These are phyloP conservation scores for Phataginus tricuspis DNA, from an alignment of 2,797 vertebrate species.

Conservation along the genomic window DNA sequence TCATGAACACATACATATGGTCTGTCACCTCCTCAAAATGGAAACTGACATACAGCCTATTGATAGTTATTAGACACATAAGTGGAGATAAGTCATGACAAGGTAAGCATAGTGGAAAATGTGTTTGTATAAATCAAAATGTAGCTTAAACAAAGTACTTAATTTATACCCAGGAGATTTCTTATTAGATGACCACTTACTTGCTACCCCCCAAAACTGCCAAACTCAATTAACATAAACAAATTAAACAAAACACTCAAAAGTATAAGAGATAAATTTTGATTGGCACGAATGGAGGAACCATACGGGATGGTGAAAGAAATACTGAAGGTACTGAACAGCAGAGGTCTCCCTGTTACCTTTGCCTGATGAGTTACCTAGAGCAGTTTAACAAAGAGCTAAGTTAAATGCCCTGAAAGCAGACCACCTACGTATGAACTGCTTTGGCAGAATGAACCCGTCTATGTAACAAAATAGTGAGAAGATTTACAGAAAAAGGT, in stretches of 20 bases:
- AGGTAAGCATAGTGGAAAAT: constrained; percentile 87
- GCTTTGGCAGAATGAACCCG: background rate
- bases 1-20: background rate
- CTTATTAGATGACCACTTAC: background rate
- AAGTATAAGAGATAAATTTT: constrained; percentile 68
- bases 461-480: background rate
- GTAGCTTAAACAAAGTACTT: constrained; percentile 82
- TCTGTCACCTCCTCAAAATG: background rate
- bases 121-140: constrained; percentile 81
- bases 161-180: constrained; percentile 80
- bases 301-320: background rate
- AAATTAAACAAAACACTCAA: background rate
- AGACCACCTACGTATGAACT: background rate
- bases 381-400: background rate
- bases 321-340: background rate
- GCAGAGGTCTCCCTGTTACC: background rate
- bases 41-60: background rate
- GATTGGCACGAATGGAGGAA: background rate
- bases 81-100: constrained; percentile 87
- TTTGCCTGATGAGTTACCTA: background rate
- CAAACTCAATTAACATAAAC: background rate
- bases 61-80: background rate
- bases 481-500: background rate
- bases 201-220: too few relatives aligned
- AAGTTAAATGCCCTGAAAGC: background rate